Base-by-base conservation (phyloP, 2,888 invertebrate species). In the Lordiphosa andalusiaca region DNA sequence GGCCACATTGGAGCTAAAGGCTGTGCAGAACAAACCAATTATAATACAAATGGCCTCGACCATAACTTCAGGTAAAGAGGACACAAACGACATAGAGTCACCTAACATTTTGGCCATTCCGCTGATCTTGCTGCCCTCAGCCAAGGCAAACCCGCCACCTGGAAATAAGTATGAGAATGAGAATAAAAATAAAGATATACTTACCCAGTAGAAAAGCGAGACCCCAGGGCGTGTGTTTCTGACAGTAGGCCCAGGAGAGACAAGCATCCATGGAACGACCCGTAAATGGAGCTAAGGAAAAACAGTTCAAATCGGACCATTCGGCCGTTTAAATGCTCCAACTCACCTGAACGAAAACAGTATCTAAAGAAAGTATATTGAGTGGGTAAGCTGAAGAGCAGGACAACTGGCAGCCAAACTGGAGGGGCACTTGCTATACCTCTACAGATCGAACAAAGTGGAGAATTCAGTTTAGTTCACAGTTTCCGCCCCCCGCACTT, bases 81-180 rank as follows among this genome's bases (percentile, higher is more conserved):
- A 87, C 1, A 96, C 90, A 0, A 92, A 92, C 6, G 90, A 89
- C n/a, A 97, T 90, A 1, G 93, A 92, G 0, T 91, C 86, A 0
- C 96, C 96, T 47, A 97, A 91, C 90, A 94, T 92, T 21, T 90
- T 86, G 0, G 96, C 95, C 80, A 97, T 92, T 0, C 94, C 94
- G 0, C 95, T 95, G 1, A 90, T 93, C 68, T 94, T 94, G 73
- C 95, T 94, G 51, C 95, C 97, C 69, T 95, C 94, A 0, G 97
- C 96, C 52, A 97, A 91, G 0, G 96, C 96, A 90, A 96, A 96
- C 0, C 97, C 97, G 3, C 97, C 97, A 38, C 96, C 94, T 92
- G 49, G 37, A 37, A 33, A 21, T 4, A n/a, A 4, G 0, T 3
- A 36, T 7, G 0, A 25, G 7, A 30, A 10, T 10, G n/a, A 12